These are phyloP conservation scores for Tanytarsus gracilentus DNA, from an alignment of 2,888 invertebrate genomes.

Conservation along the genomic window DNA sequence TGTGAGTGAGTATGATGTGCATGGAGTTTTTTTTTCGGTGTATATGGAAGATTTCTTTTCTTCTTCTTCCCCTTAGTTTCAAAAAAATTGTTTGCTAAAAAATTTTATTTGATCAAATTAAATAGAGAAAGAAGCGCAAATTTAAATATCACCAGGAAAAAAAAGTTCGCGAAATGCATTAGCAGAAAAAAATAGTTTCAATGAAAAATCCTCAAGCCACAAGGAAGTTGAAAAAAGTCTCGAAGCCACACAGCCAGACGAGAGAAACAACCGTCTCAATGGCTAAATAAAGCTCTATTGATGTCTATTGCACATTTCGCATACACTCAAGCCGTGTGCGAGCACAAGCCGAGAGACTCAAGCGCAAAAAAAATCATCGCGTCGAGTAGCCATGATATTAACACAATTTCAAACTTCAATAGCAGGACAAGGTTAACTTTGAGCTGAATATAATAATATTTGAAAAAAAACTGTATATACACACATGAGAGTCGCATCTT, in stretches of 20 bases:
- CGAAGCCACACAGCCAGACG: slow-evolving; percentile 3
- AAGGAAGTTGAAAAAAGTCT: slow-evolving; percentile 16
- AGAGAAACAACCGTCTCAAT: slow-evolving; percentile 13
- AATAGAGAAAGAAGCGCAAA: neutral
- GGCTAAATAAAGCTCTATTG: slow-evolving; percentile 24
- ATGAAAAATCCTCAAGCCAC: slow-evolving; percentile 20
- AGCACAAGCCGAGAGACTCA: slow-evolving; percentile 19
- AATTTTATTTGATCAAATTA: neutral
- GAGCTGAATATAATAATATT: slow-evolving; percentile 19
- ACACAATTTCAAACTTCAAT: slow-evolving; percentile 29
- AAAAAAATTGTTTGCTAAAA: too few relatives aligned
- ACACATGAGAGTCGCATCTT: neutral
- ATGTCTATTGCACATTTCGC: slow-evolving; percentile 1
- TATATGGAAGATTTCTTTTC: too few relatives aligned
- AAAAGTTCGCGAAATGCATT: neutral
- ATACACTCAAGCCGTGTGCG: slow-evolving; percentile 2
- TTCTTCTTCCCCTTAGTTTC: too few relatives aligned
- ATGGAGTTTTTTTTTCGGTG: too few relatives aligned
- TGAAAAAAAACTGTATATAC: slow-evolving; percentile 1
- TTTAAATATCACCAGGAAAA: neutral
- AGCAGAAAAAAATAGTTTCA: too few relatives aligned
- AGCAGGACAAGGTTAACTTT: slow-evolving; percentile 27
- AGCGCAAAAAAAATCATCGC: slow-evolving; percentile 10
- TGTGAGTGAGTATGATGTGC: neutral
- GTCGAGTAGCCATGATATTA: slow-evolving; percentile 29